A percentile compares a stretch with the other conserved stretches of the same genome.
Conservation (phyloP, 1,140 invertebrate species). For the Heliconius eleuchia region DNA sequence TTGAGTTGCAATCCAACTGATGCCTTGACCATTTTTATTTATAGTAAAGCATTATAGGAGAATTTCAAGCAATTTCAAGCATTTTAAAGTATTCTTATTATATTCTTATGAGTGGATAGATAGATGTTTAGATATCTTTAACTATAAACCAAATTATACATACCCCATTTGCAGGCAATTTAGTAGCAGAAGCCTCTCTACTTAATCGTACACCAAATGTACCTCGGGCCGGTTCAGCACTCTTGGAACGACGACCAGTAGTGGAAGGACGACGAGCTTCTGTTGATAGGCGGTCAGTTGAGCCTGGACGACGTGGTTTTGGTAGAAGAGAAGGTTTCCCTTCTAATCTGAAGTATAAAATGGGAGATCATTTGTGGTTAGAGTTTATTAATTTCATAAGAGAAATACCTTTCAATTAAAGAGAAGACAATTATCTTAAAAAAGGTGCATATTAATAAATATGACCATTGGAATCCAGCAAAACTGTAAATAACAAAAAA, state of each 20-base stretch:
- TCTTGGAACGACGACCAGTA: constrained; percentile 56
- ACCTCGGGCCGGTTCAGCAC: constrained; percentile 58
- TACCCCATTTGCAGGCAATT: constrained; percentile 59
- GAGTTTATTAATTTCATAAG: background rate
- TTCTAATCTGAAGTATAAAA: constrained; percentile 56
- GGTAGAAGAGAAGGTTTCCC: constrained; percentile 64
- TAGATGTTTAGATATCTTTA: too few species aligned
- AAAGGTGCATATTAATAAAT: too few species aligned
- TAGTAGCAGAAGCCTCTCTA: constrained; percentile 65
- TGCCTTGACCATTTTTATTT: too few species aligned
- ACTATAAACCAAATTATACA: constrained; percentile 16
- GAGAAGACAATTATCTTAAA: too few species aligned
- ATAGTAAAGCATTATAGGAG: too few species aligned
- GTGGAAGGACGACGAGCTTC: constrained; percentile 58
- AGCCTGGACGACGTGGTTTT: constrained; percentile 57
- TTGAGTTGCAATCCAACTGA: too few species aligned
- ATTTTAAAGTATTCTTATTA: too few species aligned
- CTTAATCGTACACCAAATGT: constrained; percentile 56
- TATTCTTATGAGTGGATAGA: too few species aligned
- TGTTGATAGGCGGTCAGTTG: constrained; percentile 60
- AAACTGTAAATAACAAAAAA: too few species aligned
- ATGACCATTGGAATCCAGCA: too few species aligned
- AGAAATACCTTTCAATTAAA: background rate
- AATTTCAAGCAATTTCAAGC: too few species aligned
- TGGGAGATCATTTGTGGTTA: background rate